Evolutionary conservation across 1,140 invertebrate genomes (phyloP), one percentile per base, ranked within the genome.

Genomic region (Tetranychus cinnabarinus): DNA sequence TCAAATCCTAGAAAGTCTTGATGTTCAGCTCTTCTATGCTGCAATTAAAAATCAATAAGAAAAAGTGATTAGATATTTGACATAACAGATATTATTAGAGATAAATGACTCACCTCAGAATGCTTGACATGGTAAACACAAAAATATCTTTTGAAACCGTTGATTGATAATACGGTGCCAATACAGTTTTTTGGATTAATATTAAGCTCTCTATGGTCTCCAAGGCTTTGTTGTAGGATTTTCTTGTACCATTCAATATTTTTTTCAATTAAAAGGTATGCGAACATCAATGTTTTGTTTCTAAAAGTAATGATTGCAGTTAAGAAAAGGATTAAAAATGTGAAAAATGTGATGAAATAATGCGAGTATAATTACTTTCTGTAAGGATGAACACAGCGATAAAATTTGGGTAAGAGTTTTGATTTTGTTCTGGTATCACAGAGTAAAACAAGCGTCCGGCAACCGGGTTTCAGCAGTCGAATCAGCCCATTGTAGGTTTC

Each of bases 81-180:
- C 10, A 6, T 42, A 42, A 42, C 1, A 6, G 10, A 42, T 5
- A 42, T 42, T 42, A 42, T 6, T 42, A 42, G 55, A 23, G 39
- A 47, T 35, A n/a, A 59, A 23, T 23, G 23, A 35, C 31, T 48
- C 39, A 59, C 35, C 34, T 81, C 81, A 31, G 80, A 80, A 73
- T 91, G 87, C 71, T 91, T 93, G 45, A 91, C 88, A 74, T 98
- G 92, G 74, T 95, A 97, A 76, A 98, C 91, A 71, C 88, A 96
- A 75, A 96, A 97, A 74, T 97, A 97, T 74, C 91, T 90, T 56
- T 91, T 77, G 72, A 90, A 86, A 4, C 92, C 92, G 75, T 97
- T 97, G 45, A 97, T 74, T 1, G 90, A 86, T 33, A 98, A 73
- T 39, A 98, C 92, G 33, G 95, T 98, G 6, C 95, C 95, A 42